Base-by-base conservation (phyloP, 2,113 vertebrate species). In the Nesospiza acunhae region DNA sequence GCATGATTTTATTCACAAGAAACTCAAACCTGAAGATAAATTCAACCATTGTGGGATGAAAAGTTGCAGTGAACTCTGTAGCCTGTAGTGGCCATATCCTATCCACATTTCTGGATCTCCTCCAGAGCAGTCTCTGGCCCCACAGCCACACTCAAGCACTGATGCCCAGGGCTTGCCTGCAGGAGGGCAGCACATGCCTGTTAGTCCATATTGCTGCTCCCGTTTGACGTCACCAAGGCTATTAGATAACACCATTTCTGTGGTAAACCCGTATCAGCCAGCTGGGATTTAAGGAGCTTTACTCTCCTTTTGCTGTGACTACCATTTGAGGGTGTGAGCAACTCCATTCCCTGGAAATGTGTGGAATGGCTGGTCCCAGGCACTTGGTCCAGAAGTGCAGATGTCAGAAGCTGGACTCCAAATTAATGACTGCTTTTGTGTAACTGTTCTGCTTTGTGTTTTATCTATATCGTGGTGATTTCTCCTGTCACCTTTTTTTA, bases 281-380 rank as follows among this genome's bases (percentile, higher is more conserved):
- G 83, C 74, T 87, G 89, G 42, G 77, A 41, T 83, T 95, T 94
- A 93, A 96, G 70, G 59, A 92, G 73, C 70, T 96, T 95, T 94
- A 75, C 79, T 88, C 63, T 89, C 31, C 60, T 95, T 89, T 89
- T 81, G 67, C 69, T 93, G 41, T 94, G 84, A 78, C 72, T 78
- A 80, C 44, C 11, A 30, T 68, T 94, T 68, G 64, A 66, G 74
- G n/a, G 52, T 66, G 30, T 33, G 42, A 90, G 46, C 22, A 15
- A 11, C 84, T 82, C 58, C 52, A 13, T 74, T 77, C 74, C 74
- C 60, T 66, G 79, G 79, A 88, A 89, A 75, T 7, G 0, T 5
- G 21, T 85, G 69, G 55, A 70, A 81, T 69, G 37, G 15, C 50
- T 86, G 63, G 30, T 33, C 64, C 67, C 31, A 62, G 62, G 62